A percentile compares a stretch with the other conserved stretches of the same genome.
These are phyloP conservation scores for Cryptosula pallasiana DNA, from an alignment of 2,888 invertebrate species.

Conservation along the genomic window DNA sequence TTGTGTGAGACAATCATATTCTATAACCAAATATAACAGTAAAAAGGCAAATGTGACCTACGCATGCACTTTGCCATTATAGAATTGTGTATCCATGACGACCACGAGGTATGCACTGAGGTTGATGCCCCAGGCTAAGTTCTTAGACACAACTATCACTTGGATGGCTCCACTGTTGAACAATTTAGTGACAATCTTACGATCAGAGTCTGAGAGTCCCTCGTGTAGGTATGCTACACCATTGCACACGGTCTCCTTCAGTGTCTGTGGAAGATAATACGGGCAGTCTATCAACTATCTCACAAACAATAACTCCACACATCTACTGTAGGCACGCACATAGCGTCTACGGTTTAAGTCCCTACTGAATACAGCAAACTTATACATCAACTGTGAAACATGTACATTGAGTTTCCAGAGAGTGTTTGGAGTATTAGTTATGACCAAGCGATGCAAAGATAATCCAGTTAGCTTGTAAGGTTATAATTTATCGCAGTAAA, in stretches of 20 bases:
- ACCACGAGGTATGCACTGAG: slow-evolving; percentile 87
- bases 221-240: slow-evolving; percentile 97
- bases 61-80: slow-evolving; percentile 69
- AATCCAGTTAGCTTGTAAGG: too few relatives aligned
- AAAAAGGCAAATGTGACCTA: slow-evolving; percentile 27
- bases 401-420: too few relatives aligned
- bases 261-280: slow-evolving; percentile 64
- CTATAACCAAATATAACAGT: neutral
- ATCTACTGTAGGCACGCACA: too few relatives aligned
- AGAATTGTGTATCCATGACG: slow-evolving; percentile 91
- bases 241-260: slow-evolving; percentile 84
- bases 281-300: too few relatives aligned
- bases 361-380: too few relatives aligned
- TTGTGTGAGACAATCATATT: neutral
- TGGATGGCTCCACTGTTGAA: slow-evolving; percentile 85
- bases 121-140: slow-evolving; percentile 86
- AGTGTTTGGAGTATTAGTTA: too few relatives aligned
- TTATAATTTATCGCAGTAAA: too few relatives aligned
- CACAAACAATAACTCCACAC: too few relatives aligned
- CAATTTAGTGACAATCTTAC: slow-evolving; percentile 84
- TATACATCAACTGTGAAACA: too few relatives aligned
- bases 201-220: slow-evolving; percentile 78
- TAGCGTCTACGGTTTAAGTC: too few relatives aligned
- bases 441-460: too few relatives aligned
- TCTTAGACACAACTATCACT: slow-evolving; percentile 83